Base-by-base conservation (phyloP, 37 sponge, comb jelly and placozoan genomes). In the Diacarnus erythraeanus region DNA sequence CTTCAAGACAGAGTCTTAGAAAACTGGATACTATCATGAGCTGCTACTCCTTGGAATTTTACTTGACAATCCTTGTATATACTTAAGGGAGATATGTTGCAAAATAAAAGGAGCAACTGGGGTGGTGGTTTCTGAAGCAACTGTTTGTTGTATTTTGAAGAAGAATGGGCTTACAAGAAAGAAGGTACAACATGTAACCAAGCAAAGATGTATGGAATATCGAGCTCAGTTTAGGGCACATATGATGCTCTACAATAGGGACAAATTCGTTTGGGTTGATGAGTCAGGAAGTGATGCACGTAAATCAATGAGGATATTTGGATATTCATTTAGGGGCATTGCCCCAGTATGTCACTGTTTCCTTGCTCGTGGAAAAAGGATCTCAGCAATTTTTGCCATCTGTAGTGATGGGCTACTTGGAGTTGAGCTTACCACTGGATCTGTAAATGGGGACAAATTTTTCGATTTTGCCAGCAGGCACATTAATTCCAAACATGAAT, bases 241-340 rank as follows among this genome's bases (percentile, higher is more conserved):
- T 15, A 38, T 54, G 29, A 34, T 75, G 70, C 64, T 33, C 0
- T 87, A 54, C 74, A 18, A 29, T 9, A 20, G 42, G 2, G 75
- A 75, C 30, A 27, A 0, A 23, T 80, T 75, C 39, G 80, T 79
- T 2, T 87, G 87, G 87, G 61, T 87, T 37, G 87, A 87, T 80
- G 87, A 87, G 38, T 80, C 81, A 38, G 87, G 87, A 23, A 67
- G 70, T 43, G 80, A 87, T 65, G 26, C 59, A 34, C 31, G 77
- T 34, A 40, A 87, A 26, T 22, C 33, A 40, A 65, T 58, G 36
- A 21, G 85, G 12, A 84, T 57, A 38, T 66, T 69, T 38, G 85
- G 85, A 1, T 84, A 84, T 54, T 23, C 78, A 33, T 6, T 84
- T 38, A 31, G 47, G 38, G 85, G 85, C 12, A 9, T 39, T n/a